Conservation (phyloP, 53 echinoderm and acorn worm genomes). For the Holothuria leucospilota region DNA sequence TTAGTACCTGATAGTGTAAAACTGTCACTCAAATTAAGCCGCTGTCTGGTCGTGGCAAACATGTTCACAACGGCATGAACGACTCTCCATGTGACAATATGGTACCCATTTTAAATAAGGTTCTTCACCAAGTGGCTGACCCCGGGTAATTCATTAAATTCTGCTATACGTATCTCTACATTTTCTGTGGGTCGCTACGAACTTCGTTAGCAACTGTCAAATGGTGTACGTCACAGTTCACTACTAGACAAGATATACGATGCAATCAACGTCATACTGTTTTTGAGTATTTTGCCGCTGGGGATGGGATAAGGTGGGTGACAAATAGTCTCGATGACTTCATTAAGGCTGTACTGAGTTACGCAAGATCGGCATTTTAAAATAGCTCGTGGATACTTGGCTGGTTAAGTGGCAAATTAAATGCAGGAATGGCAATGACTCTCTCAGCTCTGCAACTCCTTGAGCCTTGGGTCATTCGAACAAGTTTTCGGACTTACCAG, state of each 20-base stretch:
- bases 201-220: too few relatives aligned
- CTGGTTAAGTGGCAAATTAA: too few relatives aligned
- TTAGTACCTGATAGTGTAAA: not conserved
- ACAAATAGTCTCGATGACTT: conserved; percentile 42
- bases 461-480: too few relatives aligned
- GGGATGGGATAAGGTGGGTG: conserved; percentile 33
- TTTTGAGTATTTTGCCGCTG: not conserved
- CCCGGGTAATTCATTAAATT: conserved; percentile 40
- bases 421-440: too few relatives aligned
- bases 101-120: conserved; percentile 3
- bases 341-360: conserved; percentile 14
- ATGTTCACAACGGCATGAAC: not conserved
- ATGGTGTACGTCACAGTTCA: too few relatives aligned
- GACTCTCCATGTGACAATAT: not conserved
- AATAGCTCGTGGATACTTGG: too few relatives aligned
- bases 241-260: too few relatives aligned
- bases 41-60: not conserved
- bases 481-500: too few relatives aligned
- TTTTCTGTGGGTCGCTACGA: too few relatives aligned
- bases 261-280: too few relatives aligned
- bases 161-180: not conserved
- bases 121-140: not conserved
- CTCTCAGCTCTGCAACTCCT: too few relatives aligned
- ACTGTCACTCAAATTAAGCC: not conserved
- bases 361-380: too few relatives aligned